These are phyloP conservation scores for Mormyrus hasselquistii DNA, from an alignment of 2,797 vertebrate genomes.

Conservation along the genomic window DNA sequence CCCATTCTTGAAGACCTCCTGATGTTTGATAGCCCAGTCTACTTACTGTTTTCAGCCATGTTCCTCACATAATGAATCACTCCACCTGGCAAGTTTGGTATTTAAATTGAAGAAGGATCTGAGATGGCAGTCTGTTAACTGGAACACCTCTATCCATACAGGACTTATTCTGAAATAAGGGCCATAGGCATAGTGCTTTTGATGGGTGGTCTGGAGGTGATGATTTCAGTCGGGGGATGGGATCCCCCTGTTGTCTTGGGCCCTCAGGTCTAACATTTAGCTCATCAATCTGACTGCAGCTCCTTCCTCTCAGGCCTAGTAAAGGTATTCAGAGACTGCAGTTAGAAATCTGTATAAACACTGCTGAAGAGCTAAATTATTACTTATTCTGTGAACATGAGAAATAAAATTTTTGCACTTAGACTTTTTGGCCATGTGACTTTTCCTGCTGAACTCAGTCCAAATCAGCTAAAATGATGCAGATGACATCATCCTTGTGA, in stretches of 20 bases:
- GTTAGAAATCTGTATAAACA: neutral
- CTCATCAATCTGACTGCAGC: neutral
- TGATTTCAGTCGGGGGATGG: neutral
- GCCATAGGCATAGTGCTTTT: neutral
- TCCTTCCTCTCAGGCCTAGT: neutral
- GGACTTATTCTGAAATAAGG: neutral
- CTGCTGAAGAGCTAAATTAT: constrained; percentile 43
- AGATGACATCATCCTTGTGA: neutral
- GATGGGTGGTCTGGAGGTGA: neutral
- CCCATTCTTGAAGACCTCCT: neutral
- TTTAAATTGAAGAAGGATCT: neutral
- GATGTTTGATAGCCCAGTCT: neutral
- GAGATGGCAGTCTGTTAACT: neutral
- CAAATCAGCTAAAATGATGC: neutral
- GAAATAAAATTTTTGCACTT: neutral
- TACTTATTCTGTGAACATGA: constrained; percentile 19
- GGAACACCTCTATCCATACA: neutral
- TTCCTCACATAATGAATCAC: neutral
- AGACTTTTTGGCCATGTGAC: neutral
- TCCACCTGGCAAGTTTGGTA: neutral
- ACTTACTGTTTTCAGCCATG: neutral
- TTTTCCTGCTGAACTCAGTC: neutral
- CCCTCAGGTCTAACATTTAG: neutral
- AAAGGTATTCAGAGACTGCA: neutral
- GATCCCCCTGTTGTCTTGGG: neutral